A percentile compares a stretch with the other conserved stretches of the same genome.
phyloP scores from a whole-genome alignment of 2,113 vertebrate genomes.

The Archocentrus centrarchus region DNA sequence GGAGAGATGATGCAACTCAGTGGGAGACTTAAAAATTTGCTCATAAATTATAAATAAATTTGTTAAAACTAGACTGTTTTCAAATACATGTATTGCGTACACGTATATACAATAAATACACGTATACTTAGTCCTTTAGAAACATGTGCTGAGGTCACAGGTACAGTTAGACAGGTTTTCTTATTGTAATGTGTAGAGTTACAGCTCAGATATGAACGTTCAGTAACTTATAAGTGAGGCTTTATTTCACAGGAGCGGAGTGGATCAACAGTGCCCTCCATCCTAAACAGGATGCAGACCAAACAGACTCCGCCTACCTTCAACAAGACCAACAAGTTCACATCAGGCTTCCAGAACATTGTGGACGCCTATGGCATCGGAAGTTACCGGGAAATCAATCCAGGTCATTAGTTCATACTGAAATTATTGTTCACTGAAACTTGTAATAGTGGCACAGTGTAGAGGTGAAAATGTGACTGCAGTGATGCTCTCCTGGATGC shows the following conservation, averaged over 20 bases:
- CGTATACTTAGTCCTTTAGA: too few species aligned
- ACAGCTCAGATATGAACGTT: not conserved
- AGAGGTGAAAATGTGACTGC: not conserved
- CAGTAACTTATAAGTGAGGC: not conserved
- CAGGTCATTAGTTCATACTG: constrained; percentile 79
- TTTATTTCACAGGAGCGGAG: constrained; percentile 87
- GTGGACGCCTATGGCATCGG: constrained; percentile 96
- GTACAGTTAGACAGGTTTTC: not conserved
- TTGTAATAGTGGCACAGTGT: not conserved
- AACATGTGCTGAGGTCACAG: not conserved
- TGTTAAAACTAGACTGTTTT: too few species aligned
- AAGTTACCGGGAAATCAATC: constrained; percentile 95
- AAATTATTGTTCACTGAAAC: not conserved
- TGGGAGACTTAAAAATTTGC: too few species aligned
- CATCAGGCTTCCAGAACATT: constrained; percentile 96
- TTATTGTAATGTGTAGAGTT: too few species aligned
- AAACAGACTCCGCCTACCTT: constrained; percentile 94
- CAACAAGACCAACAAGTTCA: constrained; percentile 98
- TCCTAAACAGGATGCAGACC: constrained; percentile 91
- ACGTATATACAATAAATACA: too few species aligned
- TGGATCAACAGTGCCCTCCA: constrained; percentile 91
- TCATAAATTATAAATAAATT: too few species aligned
- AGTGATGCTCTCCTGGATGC: rapidly evolving
- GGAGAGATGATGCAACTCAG: too few species aligned
- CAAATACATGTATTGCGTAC: too few species aligned